Evolutionary conservation across 2,797 vertebrate species (phyloP), one percentile per base, ranked within the genome.

Genomic region (Psittacula echo): DNA sequence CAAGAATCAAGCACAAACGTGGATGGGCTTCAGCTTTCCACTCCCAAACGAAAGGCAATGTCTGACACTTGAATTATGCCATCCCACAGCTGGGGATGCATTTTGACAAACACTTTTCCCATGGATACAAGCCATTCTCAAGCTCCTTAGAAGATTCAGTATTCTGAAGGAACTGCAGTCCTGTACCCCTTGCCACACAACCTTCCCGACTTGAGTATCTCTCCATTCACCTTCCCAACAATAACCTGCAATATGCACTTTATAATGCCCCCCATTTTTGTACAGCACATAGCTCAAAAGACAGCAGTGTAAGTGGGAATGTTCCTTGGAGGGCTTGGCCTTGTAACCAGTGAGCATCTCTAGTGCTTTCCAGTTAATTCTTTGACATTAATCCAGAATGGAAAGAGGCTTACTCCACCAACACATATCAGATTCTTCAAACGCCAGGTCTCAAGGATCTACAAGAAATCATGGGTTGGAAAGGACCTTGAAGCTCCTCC

Each of bases 1-100:
- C 37, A 65, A 96, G 81, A 96, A 71, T 47, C 20, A 3, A 90
- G 78, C 13, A 20, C 53, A 83, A 94, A 94, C n/a, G 62, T 29
- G 74, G 67, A 96, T 4, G 32, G 61, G 60, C 56, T 89, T 81
- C 85, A 84, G 81, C 65, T 94, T 87, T 53, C 77, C n/a, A 75
- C 68, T 85, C 39, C 50, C 2, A 9, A 80, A 80, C 0, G 5
- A 62, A 89, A 89, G 62, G 68, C 20, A 3, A 45, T 1, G 0
- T 48, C 77, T 93, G 73, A 44, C 73, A 54, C 56, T 94, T 47
- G 32, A 66, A 48, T 88, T 48, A 30, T 62, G 62, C 86, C 84
- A 83, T 42, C 73, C 30, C 48, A 4, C 39, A 61, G 65, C n/a
- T 75, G 68, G 65, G 37, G 80, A 72, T 22, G 27, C 19, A 17